Evolutionary conservation across 2,113 vertebrate species (phyloP).

Genomic region (Ciconia stormi): DNA sequence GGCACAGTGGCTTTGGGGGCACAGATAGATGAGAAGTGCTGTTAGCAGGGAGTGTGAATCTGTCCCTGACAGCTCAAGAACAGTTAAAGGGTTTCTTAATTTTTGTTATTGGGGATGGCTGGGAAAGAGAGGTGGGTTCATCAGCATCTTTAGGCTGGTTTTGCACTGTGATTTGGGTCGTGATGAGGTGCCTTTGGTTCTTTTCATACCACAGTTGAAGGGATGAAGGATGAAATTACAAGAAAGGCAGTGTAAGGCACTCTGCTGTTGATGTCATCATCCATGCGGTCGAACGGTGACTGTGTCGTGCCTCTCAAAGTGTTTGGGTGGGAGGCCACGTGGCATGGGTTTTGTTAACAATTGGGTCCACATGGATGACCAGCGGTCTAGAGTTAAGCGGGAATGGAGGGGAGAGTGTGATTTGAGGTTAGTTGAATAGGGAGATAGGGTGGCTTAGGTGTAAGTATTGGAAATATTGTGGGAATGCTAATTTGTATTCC

Average conservation of each 20-base stretch:
- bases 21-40: neutral
- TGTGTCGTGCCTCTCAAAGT: neutral
- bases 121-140: neutral
- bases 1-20: no score
- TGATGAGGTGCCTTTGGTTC: neutral
- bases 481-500: neutral
- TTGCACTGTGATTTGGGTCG: neutral
- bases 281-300: neutral
- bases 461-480: neutral
- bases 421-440: neutral
- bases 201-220: neutral
- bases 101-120: neutral
- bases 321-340: neutral
- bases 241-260: neutral
- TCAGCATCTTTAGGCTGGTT: neutral
- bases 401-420: neutral
- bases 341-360: neutral
- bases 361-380: neutral
- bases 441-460: neutral
- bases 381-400: neutral
- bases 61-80: neutral
- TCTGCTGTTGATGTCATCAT: neutral
- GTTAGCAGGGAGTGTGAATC: neutral
- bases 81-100: neutral
- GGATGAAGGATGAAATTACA: neutral